These are phyloP conservation scores for Aleiodes testaceus DNA, from an alignment of 2,888 invertebrate species.

Conservation along the genomic window DNA sequence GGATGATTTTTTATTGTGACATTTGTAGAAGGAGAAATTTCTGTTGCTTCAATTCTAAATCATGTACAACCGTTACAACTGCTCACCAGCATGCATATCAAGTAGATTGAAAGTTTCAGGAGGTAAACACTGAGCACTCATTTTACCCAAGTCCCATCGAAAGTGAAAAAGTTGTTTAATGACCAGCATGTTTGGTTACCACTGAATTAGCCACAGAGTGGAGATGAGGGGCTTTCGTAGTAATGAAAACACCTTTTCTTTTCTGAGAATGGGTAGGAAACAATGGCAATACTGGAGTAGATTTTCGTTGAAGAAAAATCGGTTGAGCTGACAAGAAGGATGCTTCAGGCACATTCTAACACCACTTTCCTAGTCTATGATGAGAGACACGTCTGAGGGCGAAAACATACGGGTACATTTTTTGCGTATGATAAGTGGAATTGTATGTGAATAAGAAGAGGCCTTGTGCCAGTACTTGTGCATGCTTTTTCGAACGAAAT, in stretches of 20 bases:
- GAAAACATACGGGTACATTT: constrained; percentile 66
- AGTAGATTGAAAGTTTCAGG: constrained; percentile 14
- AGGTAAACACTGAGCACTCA: constrained; percentile 22
- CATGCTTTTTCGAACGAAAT: constrained; percentile 53
- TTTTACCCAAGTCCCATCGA: constrained; percentile 13
- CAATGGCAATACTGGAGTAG: constrained; percentile 36
- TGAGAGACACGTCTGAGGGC: constrained; percentile 33
- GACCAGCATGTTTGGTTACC: constrained; percentile 68
- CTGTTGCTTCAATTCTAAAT: background rate
- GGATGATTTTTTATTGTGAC: too few species aligned
- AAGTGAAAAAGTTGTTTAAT: constrained; percentile 55
- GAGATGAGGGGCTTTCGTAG: constrained; percentile 26
- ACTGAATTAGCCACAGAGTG: constrained; percentile 59
- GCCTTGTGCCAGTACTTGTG: constrained; percentile 62
- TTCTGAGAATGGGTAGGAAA: background rate
- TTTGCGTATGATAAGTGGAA: constrained; percentile 61
- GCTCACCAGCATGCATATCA: constrained; percentile 31
- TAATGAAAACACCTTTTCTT: constrained; percentile 25
- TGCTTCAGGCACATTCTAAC: constrained; percentile 37
- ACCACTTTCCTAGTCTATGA: constrained; percentile 7
- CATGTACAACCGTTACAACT: constrained; percentile 5
- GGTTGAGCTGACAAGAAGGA: constrained; percentile 2
- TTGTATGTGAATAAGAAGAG: constrained; percentile 60
- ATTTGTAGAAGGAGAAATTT: too few species aligned
- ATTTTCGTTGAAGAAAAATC: constrained; percentile 20